Evolutionary conservation across 2,113 vertebrate genomes (phyloP).

Genomic region (Pterocles burchelli): DNA sequence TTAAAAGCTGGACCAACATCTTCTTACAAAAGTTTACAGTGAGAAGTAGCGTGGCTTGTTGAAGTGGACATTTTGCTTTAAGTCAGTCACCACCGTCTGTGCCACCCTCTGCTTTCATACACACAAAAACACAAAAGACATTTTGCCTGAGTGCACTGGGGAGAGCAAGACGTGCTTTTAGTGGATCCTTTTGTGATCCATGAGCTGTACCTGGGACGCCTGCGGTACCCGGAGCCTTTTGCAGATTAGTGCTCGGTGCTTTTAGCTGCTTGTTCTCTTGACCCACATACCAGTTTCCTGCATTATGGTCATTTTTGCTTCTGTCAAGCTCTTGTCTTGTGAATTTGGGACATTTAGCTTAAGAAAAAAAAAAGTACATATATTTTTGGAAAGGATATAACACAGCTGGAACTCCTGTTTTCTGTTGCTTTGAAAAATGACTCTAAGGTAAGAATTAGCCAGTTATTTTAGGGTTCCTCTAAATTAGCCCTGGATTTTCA

Average conservation of each 20-base stretch:
- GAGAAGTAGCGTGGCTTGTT: not conserved
- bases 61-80: not conserved
- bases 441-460: not conserved
- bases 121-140: not conserved
- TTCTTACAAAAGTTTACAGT: not conserved
- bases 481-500: not conserved
- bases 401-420: not conserved
- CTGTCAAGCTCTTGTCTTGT: not conserved
- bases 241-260: not conserved
- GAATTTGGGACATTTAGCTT: conserved; percentile 1
- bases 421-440: not conserved
- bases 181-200: not conserved
- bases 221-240: not conserved
- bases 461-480: not conserved
- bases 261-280: not conserved
- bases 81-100: not conserved
- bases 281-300: not conserved
- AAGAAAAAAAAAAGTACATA: not conserved
- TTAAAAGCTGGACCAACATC: not conserved
- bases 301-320: conserved; percentile 13
- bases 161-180: not conserved
- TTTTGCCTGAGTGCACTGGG: not conserved
- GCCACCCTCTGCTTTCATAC: not conserved
- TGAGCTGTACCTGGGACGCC: not conserved
- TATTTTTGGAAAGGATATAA: conserved; percentile 19